Evolutionary conservation across 2,113 vertebrate species (phyloP), one percentile per base, ranked within the genome.

Genomic region (Eptesicus fuscus): DNA sequence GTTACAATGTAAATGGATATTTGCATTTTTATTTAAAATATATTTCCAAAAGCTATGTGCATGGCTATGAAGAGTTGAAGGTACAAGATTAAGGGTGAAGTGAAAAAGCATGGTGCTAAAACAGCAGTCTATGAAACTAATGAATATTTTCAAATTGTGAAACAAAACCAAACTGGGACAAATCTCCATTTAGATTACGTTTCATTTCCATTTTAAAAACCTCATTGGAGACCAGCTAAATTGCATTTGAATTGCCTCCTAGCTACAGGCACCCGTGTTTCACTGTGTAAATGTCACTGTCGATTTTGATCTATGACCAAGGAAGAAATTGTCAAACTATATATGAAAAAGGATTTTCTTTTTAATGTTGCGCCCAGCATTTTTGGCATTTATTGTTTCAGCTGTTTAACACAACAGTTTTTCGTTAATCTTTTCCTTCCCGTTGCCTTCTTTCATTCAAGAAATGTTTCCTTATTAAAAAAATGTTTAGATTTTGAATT

Each of bases 221-320:
- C 56, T 42, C 51, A 13, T 74, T 78, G 59, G 73, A 49, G 73
- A 89, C 25, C 11, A 44, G 37, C 25, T 35, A 56, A 88, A 92
- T 76, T 79, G 56, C 78, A 49, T 83, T 96, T 47, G 93, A 88
- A 56, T 97, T 67, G 22, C 30, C 91, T 94, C 94, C 85, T 35
- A 84, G 79, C 94, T 93, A 59, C 30, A 74, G 14, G 53, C 35
- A 25, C 32, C 82, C 93, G 1, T 74, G 61, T 61, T 95, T 96
- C 74, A 25, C 44, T 22, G 6, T 67, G 14, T 93, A 87, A 91
- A 83, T 86, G 44, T 90, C 71, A 83, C 40, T 89, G 65, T 51
- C 89, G 80, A 95, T 93, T 97, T 86, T 63, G 92, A 32, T 90
- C 63, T 69, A 17, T 76, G 71, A 91, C 80, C 78, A 87, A 90